Percentiles rank a stretch among this genome's conserved stretches.
Conservation (phyloP, 2,888 invertebrate genomes). For the Ectemnius cavifrons region DNA sequence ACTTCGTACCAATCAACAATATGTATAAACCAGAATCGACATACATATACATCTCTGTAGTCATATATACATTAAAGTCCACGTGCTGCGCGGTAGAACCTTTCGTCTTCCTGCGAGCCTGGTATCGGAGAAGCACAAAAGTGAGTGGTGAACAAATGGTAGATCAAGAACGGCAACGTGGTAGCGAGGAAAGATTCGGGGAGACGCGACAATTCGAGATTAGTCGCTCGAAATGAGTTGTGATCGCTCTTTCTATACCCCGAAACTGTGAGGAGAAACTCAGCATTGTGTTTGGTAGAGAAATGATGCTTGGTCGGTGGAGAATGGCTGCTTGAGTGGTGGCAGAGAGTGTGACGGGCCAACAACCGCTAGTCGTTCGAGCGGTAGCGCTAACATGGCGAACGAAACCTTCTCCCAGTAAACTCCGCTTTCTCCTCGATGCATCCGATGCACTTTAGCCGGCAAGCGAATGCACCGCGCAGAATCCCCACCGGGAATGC, state of each 20-base stretch:
- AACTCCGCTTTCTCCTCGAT: too few relatives aligned
- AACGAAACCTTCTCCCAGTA: not conserved
- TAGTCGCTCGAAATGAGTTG: too few relatives aligned
- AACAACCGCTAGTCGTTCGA: not conserved
- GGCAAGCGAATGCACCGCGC: not conserved
- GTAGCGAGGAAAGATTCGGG: slow-evolving; percentile 49
- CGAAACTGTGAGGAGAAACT: too few relatives aligned
- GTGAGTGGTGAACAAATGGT: slow-evolving; percentile 71
- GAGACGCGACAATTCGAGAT: too few relatives aligned
- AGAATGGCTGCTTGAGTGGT: too few relatives aligned
- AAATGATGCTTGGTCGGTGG: too few relatives aligned
- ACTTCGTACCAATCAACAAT: too few relatives aligned
- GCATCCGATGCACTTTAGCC: not conserved
- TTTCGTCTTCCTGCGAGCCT: slow-evolving; percentile 52
- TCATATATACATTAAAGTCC: too few relatives aligned
- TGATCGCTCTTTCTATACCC: too few relatives aligned
- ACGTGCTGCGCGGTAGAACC: slow-evolving; percentile 21
- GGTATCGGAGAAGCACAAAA: slow-evolving; percentile 59
- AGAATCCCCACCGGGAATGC: slow-evolving; percentile 1
- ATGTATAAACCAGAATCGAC: too few relatives aligned
- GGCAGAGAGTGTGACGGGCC: not conserved
- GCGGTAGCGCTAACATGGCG: slow-evolving; percentile 4
- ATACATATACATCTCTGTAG: too few relatives aligned
- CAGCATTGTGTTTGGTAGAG: too few relatives aligned
- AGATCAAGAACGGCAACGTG: slow-evolving; percentile 59